A percentile compares a stretch with the other conserved stretches of the same genome.
Evolutionary conservation across 2,888 invertebrate genomes (phyloP).

Genomic region (Morpho deidamia): DNA sequence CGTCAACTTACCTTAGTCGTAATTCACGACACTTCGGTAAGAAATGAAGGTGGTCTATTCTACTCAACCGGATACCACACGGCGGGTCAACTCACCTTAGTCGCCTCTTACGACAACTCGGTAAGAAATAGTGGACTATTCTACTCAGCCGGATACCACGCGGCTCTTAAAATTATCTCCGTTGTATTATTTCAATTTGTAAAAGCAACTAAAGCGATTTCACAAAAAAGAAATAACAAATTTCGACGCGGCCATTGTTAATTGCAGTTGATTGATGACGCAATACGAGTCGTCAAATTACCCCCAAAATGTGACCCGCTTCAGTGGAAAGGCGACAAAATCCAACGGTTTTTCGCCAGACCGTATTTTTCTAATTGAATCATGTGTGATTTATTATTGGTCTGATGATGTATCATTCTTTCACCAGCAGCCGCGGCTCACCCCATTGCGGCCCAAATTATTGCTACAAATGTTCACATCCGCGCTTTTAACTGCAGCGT

Average conservation of each 20-base stretch:
- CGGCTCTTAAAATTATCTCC: no score
- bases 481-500: slow-evolving; percentile 61
- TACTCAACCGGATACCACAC: no score
- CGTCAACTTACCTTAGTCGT: no score
- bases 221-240: slow-evolving; percentile 10
- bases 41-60: no score
- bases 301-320: slow-evolving; percentile 52
- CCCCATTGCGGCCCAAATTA: slow-evolving; percentile 71
- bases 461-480: slow-evolving; percentile 72
- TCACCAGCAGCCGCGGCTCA: slow-evolving; percentile 72
- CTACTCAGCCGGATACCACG: no score
- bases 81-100: no score
- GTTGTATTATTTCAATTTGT: background rate
- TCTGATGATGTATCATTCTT: slow-evolving; percentile 78
- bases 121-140: no score
- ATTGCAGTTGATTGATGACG: slow-evolving; percentile 70
- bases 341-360: slow-evolving; percentile 52
- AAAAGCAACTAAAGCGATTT: slow-evolving; percentile 1
- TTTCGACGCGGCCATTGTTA: slow-evolving; percentile 39
- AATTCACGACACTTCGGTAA: no score
- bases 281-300: slow-evolving; percentile 70
- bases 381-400: slow-evolving; percentile 77
- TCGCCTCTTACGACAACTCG: no score
- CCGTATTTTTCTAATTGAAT: slow-evolving; percentile 76
- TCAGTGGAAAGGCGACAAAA: slow-evolving; percentile 50